Base-by-base conservation (phyloP, 2,797 vertebrate species). In the Limnodromus scolopaceus region DNA sequence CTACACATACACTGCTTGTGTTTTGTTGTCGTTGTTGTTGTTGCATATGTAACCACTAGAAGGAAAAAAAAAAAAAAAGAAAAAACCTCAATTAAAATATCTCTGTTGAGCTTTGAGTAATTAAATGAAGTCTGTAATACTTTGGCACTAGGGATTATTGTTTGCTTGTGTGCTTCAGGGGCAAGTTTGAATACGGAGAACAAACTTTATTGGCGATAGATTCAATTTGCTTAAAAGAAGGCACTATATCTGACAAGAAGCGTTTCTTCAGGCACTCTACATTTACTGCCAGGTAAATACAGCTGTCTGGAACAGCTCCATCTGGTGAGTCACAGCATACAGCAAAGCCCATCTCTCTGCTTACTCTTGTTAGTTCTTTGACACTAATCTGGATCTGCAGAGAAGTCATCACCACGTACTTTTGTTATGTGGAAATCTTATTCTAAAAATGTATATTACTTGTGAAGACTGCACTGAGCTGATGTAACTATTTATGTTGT, bases 271-370 rank as follows among this genome's bases (percentile, higher is more conserved):
- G 38, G 68, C 64, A 16, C 53, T 55, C 28, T 68, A 2, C 16
- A 16, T 60, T 82, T 80, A 36, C 30, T 95, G n/a, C 48, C 84
- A 63, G 86, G 71, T 66, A 63, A 82, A 55, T 63, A 9, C 39
- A 93, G 70, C 46, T 92, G 74, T 60, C 90, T 91, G 88, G 74
- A 89, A 76, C 2, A 63, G 63, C 66, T 95, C 80, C 94, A 90
- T 55, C 58, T 91, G 86, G 22, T 79, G 80, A 89, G 58, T 30
- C 80, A 76, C 27, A 58, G 72, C 36, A 46, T 32, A 64, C 6
- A 45, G 57, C 45, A 81, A 78, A 81, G 16, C 63, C 46, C 58
- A 82, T 4, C 24, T 71, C 54, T 58, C 15, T 3, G 0, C 36
- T 81, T 46, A 27, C 6, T 74, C 39, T 11, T 61, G 16, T 48